These are phyloP conservation scores for Myopa testacea DNA, from an alignment of 2,888 invertebrate genomes.

Conservation along the genomic window DNA sequence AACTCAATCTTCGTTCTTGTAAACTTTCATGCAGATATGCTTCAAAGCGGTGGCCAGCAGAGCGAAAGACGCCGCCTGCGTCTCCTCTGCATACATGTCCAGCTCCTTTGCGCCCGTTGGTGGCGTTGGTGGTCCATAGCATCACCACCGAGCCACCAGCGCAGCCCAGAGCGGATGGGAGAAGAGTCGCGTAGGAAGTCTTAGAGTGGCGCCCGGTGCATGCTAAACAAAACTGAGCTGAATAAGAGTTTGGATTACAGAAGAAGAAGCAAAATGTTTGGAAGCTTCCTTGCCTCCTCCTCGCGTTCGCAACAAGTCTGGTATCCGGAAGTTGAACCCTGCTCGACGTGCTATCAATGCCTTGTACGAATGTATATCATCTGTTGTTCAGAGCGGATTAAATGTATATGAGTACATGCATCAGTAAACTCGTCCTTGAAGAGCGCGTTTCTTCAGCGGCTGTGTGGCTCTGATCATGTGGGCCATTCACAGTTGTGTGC, in stretches of 20 bases:
- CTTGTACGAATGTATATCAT: not conserved
- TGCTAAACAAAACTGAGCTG: constrained; percentile 27
- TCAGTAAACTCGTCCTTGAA: constrained; percentile 27
- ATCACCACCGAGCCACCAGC: not conserved
- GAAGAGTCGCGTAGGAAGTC: not conserved
- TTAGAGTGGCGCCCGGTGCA: constrained; percentile 19
- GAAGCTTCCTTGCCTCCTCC: constrained; percentile 6
- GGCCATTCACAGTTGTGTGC: not conserved
- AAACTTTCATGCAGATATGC: constrained; percentile 29
- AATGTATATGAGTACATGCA: not conserved
- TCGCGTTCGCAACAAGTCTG: not conserved
- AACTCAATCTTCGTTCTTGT: constrained; percentile 23
- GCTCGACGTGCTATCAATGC: constrained; percentile 23
- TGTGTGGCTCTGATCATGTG: not conserved
- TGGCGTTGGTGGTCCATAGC: not conserved
- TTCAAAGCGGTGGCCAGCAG: not conserved
- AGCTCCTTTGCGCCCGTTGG: not conserved
- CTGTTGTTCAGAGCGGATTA: constrained; percentile 30
- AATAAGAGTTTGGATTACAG: constrained; percentile 33
- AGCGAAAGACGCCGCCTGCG: not conserved
- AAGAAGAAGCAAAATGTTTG: constrained; percentile 31
- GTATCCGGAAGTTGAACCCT: constrained; percentile 9
- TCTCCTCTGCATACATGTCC: not conserved
- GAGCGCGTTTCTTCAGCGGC: constrained; percentile 15
- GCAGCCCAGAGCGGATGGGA: not conserved